phyloP scores from a whole-genome alignment of 1,140 invertebrate species.

The Sinella curviseta region DNA sequence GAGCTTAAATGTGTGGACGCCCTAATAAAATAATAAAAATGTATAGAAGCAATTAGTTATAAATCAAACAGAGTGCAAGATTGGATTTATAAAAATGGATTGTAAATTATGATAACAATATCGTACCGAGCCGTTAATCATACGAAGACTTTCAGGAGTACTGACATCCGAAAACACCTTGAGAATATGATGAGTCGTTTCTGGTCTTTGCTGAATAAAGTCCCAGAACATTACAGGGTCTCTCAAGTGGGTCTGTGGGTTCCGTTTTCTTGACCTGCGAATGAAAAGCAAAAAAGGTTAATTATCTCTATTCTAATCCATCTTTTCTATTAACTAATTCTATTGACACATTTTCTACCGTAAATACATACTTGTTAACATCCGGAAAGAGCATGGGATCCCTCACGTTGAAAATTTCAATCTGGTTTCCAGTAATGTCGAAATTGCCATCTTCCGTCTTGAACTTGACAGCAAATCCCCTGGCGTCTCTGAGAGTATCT shows the following conservation, averaged over 20 bases:
- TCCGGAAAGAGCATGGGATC: constrained; percentile 22
- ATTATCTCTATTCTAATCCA: neutral
- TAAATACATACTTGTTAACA: constrained; percentile 52
- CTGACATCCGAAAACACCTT: constrained; percentile 62
- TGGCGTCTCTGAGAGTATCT: constrained; percentile 52
- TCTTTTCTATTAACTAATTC: too few relatives aligned
- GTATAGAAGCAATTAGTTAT: neutral
- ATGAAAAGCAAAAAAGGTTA: neutral
- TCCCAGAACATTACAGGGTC: constrained; percentile 62
- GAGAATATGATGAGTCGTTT: constrained; percentile 60
- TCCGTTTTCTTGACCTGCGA: constrained; percentile 65
- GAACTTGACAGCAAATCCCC: constrained; percentile 21
- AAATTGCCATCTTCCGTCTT: constrained; percentile 22
- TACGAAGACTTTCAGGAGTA: constrained; percentile 60
- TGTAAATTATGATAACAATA: constrained; percentile 49
- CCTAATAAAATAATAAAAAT: constrained; percentile 45
- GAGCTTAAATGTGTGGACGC: constrained; percentile 69
- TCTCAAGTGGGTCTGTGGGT: constrained; percentile 69
- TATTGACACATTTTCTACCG: too few relatives aligned
- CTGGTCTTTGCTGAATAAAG: constrained; percentile 60
- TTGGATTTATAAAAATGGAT: too few relatives aligned
- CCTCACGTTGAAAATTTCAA: constrained; percentile 4
- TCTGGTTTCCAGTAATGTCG: constrained; percentile 11
- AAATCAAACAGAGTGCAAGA: neutral
- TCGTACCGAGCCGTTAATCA: constrained; percentile 64